phyloP scores from a whole-genome alignment of 2,888 invertebrate species.

The Dyspetes luteomarginatus region DNA sequence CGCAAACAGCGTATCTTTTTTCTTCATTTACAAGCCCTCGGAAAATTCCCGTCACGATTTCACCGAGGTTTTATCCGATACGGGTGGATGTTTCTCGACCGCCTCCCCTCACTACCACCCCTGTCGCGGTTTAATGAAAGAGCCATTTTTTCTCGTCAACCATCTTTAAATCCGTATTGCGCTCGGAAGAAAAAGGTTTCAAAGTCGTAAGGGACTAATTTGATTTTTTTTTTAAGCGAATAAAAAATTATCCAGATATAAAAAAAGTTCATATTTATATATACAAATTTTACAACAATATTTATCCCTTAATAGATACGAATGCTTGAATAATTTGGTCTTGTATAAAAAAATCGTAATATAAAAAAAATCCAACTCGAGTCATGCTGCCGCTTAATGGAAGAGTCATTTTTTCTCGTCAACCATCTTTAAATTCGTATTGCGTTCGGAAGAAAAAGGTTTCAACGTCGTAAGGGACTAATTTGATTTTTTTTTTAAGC shows the following conservation, averaged over 20 bases:
- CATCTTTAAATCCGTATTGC: background rate
- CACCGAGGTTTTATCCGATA: slow-evolving; percentile 48
- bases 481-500: too few species aligned
- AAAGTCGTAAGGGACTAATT: too few species aligned
- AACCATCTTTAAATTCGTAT: background rate
- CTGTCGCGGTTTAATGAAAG: slow-evolving; percentile 43
- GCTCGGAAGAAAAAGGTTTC: background rate
- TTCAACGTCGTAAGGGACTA: background rate
- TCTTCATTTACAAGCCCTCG: background rate
- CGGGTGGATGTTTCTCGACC: background rate
- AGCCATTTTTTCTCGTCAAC: slow-evolving; percentile 2
- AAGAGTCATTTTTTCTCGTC: slow-evolving; percentile 7
- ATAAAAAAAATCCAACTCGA: too few species aligned
- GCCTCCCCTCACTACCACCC: background rate
- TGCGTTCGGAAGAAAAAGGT: background rate
- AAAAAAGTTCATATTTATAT: too few species aligned
- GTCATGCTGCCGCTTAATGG: slow-evolving; percentile 47
- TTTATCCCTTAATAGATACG: too few species aligned
- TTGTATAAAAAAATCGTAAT: too few species aligned
- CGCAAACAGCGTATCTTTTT: slow-evolving; percentile 27
- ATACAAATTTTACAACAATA: too few species aligned
- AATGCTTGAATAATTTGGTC: too few species aligned
- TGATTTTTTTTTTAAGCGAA: too few species aligned
- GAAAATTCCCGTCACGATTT: slow-evolving; percentile 52
- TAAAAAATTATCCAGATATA: too few species aligned